Evolutionary conservation across 1,140 invertebrate genomes (phyloP).

Genomic region (Chironomus tepperi): DNA sequence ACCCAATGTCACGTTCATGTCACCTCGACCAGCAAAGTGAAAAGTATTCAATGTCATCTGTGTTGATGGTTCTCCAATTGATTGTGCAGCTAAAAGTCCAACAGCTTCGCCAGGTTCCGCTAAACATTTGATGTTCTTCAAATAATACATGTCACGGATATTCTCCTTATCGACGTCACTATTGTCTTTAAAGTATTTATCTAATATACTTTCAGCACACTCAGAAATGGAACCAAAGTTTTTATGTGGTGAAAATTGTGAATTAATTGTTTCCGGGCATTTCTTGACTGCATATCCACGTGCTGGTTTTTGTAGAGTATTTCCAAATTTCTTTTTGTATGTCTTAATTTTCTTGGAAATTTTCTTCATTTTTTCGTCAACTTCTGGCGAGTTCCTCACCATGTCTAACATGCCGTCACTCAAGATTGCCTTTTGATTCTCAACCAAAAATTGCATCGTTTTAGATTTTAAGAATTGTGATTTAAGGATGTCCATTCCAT

Average conservation of each 20-base stretch:
- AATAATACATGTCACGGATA: slow-evolving; percentile 58
- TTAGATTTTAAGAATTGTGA: slow-evolving; percentile 74
- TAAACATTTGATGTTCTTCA: slow-evolving; percentile 67
- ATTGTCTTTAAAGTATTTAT: slow-evolving; percentile 50
- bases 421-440: slow-evolving; percentile 62
- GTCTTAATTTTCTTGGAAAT: slow-evolving; percentile 51
- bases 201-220: slow-evolving; percentile 58
- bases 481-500: slow-evolving; percentile 87
- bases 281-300: slow-evolving; percentile 32
- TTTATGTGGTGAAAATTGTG: slow-evolving; percentile 57
- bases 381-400: slow-evolving; percentile 44
- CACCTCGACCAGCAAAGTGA: slow-evolving; percentile 98
- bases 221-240: slow-evolving; percentile 79
- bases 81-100: slow-evolving; percentile 84
- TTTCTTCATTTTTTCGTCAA: slow-evolving; percentile 46
- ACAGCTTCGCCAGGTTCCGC: slow-evolving; percentile 91
- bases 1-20: slow-evolving; percentile 99
- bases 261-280: slow-evolving; percentile 65
- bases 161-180: slow-evolving; percentile 37
- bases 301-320: slow-evolving; percentile 17
- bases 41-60: slow-evolving; percentile 99
- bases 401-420: slow-evolving; percentile 48
- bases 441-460: slow-evolving; percentile 70
- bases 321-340: slow-evolving; percentile 44
- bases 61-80: slow-evolving; percentile 96